Base-by-base conservation (phyloP, 2,797 vertebrate species). In the Erethizon dorsatum region DNA sequence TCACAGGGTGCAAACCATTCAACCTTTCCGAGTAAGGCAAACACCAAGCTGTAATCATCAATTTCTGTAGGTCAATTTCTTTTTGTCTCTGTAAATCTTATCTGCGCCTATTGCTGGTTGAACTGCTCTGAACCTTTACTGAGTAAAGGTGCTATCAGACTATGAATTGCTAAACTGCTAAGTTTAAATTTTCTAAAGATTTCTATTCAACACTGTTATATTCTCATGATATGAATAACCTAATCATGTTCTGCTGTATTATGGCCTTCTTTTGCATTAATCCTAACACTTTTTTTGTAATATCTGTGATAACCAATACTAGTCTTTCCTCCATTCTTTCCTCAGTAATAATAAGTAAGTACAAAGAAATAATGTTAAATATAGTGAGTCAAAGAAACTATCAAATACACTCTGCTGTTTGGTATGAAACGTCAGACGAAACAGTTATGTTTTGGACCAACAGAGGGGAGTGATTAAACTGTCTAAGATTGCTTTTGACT, bases 321-420 rank as follows among this genome's bases (percentile, higher is more conserved):
- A 14, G 8, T 91, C 9, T 67, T 80, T 5, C 82, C 1, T 65
- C 79, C 15, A 63, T 91, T 88, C 7, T 61, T 84, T 63, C 28
- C 28, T 45, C n/a, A 83, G 28, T 65, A 45, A 22, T 85, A 85
- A 31, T 5, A 18, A 56, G 54, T 63, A 63, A 63, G 61, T 63
- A 31, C 61, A 63, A 31, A 63, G 61, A 63, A 10, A 63, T 28
- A 63, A 28, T 63, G 28, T 63, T 63, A 31, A 63, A 31, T 63
- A 63, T 63, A 63, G 10, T 63, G 28, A 63, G 26, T 63, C 61
- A 77, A 71, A 33, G n/a, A 78, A 85, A 41, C 31, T 52, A 83
- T 52, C n/a, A 73, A 82, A 83, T 83, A 61, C n/a, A 91, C 41
- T 57, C 12, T 71, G n/a, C 57, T 94, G 37, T 83, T 83, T 88